A percentile compares a stretch with the other conserved stretches of the same genome.
Evolutionary conservation across 2,113 vertebrate genomes (phyloP).

Genomic region (Chaenocephalus aceratus): DNA sequence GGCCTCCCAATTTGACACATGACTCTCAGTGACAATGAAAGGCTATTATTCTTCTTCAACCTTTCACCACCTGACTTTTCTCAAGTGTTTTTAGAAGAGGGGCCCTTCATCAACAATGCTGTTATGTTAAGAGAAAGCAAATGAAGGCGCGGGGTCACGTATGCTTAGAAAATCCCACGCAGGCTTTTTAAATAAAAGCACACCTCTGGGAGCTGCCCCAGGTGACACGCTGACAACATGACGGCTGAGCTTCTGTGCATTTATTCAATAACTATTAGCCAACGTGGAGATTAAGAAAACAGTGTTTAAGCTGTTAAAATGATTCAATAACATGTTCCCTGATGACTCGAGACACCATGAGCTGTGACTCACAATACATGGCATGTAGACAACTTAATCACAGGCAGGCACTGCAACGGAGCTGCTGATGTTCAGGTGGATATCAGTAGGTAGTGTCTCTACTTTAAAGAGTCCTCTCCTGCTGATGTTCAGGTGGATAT

Average conservation of each 20-base stretch:
- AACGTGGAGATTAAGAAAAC: constrained; percentile 19
- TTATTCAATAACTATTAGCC: not conserved
- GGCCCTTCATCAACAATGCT: constrained; percentile 33
- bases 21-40: constrained; percentile 56
- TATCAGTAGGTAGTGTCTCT: not conserved
- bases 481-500: no score
- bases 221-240: constrained; percentile 1
- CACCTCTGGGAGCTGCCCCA: constrained; percentile 13
- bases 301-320: constrained; percentile 38
- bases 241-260: not conserved
- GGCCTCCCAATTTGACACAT: constrained; percentile 34
- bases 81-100: constrained; percentile 18
- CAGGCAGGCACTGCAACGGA: not conserved
- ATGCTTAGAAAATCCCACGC: not conserved
- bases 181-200: constrained; percentile 8
- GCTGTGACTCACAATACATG: constrained; percentile 1
- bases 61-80: constrained; percentile 39
- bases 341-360: not conserved
- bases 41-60: constrained; percentile 31
- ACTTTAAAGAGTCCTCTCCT: no score
- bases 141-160: constrained; percentile 13
- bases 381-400: constrained; percentile 16
- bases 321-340: constrained; percentile 14
- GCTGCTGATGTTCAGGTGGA: no score
- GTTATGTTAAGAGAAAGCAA: constrained; percentile 28